phyloP scores from a whole-genome alignment of 30 jellyfish, hydroid and myxozoan species.

The Aurelia coerulea region DNA sequence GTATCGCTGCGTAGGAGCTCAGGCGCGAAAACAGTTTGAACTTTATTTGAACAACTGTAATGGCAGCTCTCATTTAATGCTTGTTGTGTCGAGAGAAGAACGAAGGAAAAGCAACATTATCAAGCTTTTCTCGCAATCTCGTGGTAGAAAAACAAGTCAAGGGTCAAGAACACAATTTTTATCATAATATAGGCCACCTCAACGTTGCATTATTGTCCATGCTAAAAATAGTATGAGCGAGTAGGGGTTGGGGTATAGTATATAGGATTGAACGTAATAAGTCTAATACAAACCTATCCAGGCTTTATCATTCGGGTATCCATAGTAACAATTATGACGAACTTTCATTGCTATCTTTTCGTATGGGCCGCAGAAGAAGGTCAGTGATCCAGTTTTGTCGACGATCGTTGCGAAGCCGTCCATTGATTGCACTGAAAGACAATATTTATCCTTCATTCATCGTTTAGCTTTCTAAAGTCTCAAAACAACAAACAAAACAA shows the following conservation, averaged over 20 bases:
- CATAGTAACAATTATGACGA: constrained; percentile 6
- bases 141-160: not conserved
- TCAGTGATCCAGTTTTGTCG: constrained; percentile 16
- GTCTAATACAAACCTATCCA: constrained; percentile 9
- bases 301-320: not conserved
- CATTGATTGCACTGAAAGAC: not conserved
- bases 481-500: no score
- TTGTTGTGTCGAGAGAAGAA: no score
- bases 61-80: no score
- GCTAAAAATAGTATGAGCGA: no score
- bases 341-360: not conserved
- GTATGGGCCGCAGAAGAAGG: constrained; percentile 22
- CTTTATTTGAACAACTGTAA: no score
- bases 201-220: no score
- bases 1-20: no score
- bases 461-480: no score
- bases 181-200: not conserved
- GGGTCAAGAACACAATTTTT: not conserved
- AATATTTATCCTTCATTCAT: not conserved
- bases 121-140: no score
- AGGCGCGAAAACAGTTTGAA: no score
- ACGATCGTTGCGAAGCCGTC: constrained; percentile 9
- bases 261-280: no score
- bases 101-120: no score
- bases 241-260: not conserved